Base-by-base conservation (phyloP, 2,113 vertebrate species). In the Melospiza melodia region DNA sequence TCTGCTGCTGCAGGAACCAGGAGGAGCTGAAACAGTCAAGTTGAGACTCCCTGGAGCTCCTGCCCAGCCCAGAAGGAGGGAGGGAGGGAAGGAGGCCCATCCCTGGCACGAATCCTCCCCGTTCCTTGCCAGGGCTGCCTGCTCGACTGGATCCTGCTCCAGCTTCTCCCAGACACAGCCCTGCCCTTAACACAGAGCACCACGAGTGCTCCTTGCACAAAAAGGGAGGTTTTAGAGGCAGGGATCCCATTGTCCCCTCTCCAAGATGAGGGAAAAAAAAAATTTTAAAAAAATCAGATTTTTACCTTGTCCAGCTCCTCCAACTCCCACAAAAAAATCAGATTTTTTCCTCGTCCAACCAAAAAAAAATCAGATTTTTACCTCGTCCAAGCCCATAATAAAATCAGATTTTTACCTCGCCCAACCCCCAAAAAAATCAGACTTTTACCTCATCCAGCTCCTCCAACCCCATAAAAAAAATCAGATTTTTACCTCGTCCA, bases 131-230 rank as follows among this genome's bases (percentile, higher is more conserved):
- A 83, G 59, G 15, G 41, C 68, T 46, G 67, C 71, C 20, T 59
- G 7, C 86, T 67, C n/a, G 1, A n/a, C 30, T 12, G 39, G 63
- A 77, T 72, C 91, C 61, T 1, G 24, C 80, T 49, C 87, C 69
- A 28, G 77, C 89, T 58, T 81, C 93, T 37, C 93, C 58, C 69
- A 78, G 78, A 8, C 48, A 11, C 52, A 20, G 37, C 22, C 31
- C 61, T 0, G 27, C 6, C 5, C 12, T 15, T 11, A 1, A 25
- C 76, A 27, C 28, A 0, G 2, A 39, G 41, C 1, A 37, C 39
- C 43, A 9, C 6, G 17, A 86, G 68, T 1, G 0, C 0, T 48
- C n/a, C 72, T 84, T 7, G 61, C 35, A 19, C 73, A 10, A 17
- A 16, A 59, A 30, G 65, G 13, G 43, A 20, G 5, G 28, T 46